phyloP scores from a whole-genome alignment of 2,888 invertebrate species.

The Chloroclysta siterata region DNA sequence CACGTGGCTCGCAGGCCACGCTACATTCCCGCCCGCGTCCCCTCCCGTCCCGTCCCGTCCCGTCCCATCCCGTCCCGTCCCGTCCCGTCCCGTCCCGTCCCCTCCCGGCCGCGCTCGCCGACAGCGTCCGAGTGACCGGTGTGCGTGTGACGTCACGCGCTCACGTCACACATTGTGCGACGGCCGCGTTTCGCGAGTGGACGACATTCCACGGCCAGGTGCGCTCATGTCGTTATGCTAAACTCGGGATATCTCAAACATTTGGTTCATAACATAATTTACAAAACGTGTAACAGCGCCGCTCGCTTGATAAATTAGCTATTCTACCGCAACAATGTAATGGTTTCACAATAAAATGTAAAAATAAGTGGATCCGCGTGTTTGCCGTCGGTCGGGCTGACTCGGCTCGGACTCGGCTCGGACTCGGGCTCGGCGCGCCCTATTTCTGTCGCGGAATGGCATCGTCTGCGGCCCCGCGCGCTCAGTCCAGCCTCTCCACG shows the following conservation, averaged over 20 bases:
- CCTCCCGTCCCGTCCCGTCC: constrained; percentile 8
- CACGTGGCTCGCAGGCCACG: constrained; percentile 21
- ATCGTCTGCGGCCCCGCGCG: constrained; percentile 42
- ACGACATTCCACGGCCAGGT: constrained; percentile 14
- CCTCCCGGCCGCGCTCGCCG: too few relatives aligned
- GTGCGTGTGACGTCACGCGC: not conserved
- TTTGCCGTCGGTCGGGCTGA: not conserved
- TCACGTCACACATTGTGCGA: too few relatives aligned
- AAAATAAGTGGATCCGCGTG: constrained; percentile 25
- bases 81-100: constrained; percentile 7
- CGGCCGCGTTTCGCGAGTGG: too few relatives aligned
- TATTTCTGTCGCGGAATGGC: constrained; percentile 41
- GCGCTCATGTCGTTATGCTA: constrained; percentile 10
- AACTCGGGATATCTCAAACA: constrained; percentile 19
- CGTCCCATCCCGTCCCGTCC: not conserved
- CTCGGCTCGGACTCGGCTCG: not conserved
- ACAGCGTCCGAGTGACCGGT: not conserved
- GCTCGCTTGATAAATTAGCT: constrained; percentile 32
- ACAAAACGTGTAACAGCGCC: constrained; percentile 20
- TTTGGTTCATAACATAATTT: constrained; percentile 21
- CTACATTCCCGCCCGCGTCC: not conserved
- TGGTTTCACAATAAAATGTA: constrained; percentile 31
- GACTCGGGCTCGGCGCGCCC: constrained; percentile 1
- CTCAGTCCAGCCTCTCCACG: too few relatives aligned
- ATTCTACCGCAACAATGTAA: constrained; percentile 38